These are phyloP conservation scores for Pygocentrus nattereri DNA, from an alignment of 2,797 vertebrate genomes.

Conservation along the genomic window DNA sequence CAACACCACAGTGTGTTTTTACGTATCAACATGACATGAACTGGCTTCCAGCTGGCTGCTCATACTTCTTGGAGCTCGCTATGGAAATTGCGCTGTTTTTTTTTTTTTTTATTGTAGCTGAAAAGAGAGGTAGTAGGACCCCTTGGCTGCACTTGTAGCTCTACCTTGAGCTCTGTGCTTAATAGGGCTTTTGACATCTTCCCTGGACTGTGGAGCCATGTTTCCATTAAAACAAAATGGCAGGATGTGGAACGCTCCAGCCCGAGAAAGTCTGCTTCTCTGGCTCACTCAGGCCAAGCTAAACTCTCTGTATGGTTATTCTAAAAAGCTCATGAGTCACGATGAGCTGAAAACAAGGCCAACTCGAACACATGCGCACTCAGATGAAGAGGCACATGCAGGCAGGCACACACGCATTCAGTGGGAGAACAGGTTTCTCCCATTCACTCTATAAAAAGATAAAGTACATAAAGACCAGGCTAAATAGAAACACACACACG, in stretches of 20 bases:
- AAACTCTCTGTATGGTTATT: constrained; percentile 12
- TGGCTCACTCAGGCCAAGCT: background rate
- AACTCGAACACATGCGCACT: background rate
- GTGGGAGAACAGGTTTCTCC: background rate
- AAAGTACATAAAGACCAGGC: too few species aligned
- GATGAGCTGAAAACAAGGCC: background rate
- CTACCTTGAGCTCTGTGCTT: background rate
- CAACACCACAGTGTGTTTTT: constrained; percentile 40
- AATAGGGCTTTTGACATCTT: constrained; percentile 26
- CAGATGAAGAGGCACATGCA: background rate
- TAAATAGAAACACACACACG: too few species aligned
- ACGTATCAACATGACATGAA: constrained; percentile 45
- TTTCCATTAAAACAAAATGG: constrained; percentile 15
- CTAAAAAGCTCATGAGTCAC: constrained; percentile 12
- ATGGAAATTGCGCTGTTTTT: background rate
- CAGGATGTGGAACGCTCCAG: constrained; percentile 9
- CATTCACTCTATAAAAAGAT: background rate
- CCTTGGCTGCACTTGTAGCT: constrained; percentile 7
- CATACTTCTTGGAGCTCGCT: background rate
- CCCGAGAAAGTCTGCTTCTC: constrained; percentile 9
- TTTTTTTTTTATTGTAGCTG: constrained; percentile 7
- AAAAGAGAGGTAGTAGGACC: constrained; percentile 4
- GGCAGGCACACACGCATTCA: background rate
- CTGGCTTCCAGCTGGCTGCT: constrained; percentile 34
- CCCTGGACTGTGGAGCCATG: background rate